phyloP scores from a whole-genome alignment of 1,140 invertebrate genomes.

The Diorhabda carinulata region DNA sequence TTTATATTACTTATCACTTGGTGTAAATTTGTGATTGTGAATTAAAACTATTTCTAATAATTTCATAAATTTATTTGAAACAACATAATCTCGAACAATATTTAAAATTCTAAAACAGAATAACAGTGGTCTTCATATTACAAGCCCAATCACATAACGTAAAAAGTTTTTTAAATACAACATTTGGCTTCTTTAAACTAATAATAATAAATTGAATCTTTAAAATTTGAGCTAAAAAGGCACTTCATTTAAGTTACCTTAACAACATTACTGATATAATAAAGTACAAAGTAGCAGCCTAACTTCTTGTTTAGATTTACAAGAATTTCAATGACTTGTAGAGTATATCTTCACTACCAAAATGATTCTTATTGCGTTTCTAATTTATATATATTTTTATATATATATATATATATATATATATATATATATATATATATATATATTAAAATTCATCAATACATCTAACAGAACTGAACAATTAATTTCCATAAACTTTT shows the following conservation, averaged over 20 bases:
- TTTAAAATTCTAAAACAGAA: slow-evolving; percentile 23
- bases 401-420: too few relatives aligned
- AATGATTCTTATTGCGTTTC: not conserved
- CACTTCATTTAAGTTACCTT: not conserved
- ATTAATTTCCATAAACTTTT: too few relatives aligned
- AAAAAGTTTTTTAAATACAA: slow-evolving; percentile 23
- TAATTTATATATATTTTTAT: not conserved
- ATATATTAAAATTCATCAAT: too few relatives aligned
- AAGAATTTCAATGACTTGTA: not conserved
- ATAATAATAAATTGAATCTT: slow-evolving; percentile 3
- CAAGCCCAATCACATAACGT: slow-evolving; percentile 27
- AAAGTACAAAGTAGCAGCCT: slow-evolving; percentile 16
- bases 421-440: too few relatives aligned
- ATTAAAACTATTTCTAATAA: not conserved
- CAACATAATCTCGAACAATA: slow-evolving; percentile 22
- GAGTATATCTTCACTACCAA: not conserved
- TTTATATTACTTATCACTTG: too few relatives aligned
- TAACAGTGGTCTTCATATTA: slow-evolving; percentile 20
- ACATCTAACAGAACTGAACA: too few relatives aligned
- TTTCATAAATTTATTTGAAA: slow-evolving; percentile 2
- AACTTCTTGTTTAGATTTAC: not conserved
- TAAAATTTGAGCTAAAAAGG: slow-evolving; percentile 24
- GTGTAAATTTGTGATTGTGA: too few relatives aligned
- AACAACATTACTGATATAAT: slow-evolving; percentile 12
- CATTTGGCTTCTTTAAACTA: slow-evolving; percentile 25